Percentiles rank a stretch among this genome's conserved stretches.
phyloP scores from a whole-genome alignment of 1,140 invertebrate genomes.

The Ostrea edulis region DNA sequence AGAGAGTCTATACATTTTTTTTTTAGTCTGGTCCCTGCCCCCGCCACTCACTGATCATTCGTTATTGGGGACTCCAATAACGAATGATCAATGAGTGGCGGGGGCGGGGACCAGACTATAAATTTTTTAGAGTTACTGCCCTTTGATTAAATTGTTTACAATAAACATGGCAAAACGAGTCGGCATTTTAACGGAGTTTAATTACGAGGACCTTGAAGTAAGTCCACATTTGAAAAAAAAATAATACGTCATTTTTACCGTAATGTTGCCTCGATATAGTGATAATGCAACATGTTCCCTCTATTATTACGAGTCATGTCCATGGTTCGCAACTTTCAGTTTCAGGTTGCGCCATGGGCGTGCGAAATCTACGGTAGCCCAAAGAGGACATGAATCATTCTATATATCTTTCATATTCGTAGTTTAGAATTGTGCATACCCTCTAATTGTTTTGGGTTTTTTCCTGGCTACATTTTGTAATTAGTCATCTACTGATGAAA shows the following conservation, averaged over 20 bases:
- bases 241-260: no score
- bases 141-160: background rate
- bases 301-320: background rate
- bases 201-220: constrained; percentile 67
- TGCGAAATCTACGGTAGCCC: background rate
- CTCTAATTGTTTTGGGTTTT: no score
- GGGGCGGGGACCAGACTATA: no score
- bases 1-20: no score
- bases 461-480: no score
- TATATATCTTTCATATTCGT: no score
- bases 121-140: background rate
- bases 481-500: no score
- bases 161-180: constrained; percentile 47
- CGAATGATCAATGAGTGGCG: no score
- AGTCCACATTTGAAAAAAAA: background rate
- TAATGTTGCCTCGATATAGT: background rate
- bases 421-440: no score
- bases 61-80: no score
- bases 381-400: background rate
- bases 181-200: constrained; percentile 64
- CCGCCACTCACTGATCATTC: no score
- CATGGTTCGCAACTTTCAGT: background rate
- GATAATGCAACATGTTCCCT: background rate
- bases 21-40: no score
- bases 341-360: background rate